Conservation (phyloP, 2,888 invertebrate species). For the Eupithecia subfuscata region DNA sequence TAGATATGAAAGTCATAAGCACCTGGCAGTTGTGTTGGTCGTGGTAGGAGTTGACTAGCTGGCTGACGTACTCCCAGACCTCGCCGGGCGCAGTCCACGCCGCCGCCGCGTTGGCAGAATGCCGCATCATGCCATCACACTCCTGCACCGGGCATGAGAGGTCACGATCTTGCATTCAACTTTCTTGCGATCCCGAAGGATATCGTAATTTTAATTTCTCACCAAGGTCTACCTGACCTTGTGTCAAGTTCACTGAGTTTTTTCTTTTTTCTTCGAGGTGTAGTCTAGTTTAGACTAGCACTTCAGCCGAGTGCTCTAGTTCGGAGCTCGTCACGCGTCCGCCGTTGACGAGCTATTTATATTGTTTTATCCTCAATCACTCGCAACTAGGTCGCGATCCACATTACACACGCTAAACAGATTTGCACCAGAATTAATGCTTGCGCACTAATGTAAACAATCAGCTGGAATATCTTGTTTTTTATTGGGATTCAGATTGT, state of each 20-base stretch:
- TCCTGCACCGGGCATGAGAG: constrained; percentile 33
- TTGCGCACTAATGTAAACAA: constrained; percentile 64
- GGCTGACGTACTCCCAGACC: constrained; percentile 87
- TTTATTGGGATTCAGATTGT: constrained; percentile 47
- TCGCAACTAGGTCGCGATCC: constrained; percentile 81
- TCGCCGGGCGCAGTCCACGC: constrained; percentile 84
- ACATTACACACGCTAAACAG: constrained; percentile 74
- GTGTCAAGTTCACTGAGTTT: constrained; percentile 2
- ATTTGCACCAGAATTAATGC: constrained; percentile 59
- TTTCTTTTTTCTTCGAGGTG: background rate
- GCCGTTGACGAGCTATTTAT: constrained; percentile 81
- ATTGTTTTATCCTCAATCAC: constrained; percentile 83
- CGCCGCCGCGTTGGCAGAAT: constrained; percentile 73
- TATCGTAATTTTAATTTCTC: background rate
- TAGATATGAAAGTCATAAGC: too few species aligned
- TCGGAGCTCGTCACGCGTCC: constrained; percentile 57
- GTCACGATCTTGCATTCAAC: constrained; percentile 31
- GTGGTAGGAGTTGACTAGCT: constrained; percentile 85
- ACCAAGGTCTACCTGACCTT: background rate
- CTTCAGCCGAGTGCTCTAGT: constrained; percentile 51
- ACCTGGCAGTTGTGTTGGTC: constrained; percentile 82
- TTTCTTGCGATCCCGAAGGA: constrained; percentile 3
- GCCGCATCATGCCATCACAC: constrained; percentile 82
- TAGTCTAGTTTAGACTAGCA: constrained; percentile 9
- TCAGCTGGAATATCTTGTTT: constrained; percentile 40